phyloP scores from a whole-genome alignment of 1,140 invertebrate species.

The Aphaenogaster floridana region DNA sequence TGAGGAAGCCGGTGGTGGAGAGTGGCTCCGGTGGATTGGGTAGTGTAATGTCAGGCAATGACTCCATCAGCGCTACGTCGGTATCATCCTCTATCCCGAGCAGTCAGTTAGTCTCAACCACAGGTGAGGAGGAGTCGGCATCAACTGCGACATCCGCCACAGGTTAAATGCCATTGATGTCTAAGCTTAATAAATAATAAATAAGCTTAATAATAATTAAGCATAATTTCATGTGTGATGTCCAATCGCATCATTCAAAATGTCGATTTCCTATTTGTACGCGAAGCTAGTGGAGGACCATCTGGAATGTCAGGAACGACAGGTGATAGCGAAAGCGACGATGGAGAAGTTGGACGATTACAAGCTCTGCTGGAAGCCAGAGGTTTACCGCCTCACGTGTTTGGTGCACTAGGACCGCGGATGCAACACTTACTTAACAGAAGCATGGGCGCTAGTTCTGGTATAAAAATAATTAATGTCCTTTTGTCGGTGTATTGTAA shows the following conservation, averaged over 20 bases:
- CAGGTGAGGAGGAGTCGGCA: constrained; percentile 82
- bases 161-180: constrained; percentile 68
- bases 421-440: constrained; percentile 99
- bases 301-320: constrained; percentile 84
- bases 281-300: constrained; percentile 81
- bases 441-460: constrained; percentile 95
- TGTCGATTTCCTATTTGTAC: constrained; percentile 42
- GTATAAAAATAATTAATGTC: constrained; percentile 84
- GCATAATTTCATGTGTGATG: neutral
- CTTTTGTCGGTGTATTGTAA: neutral
- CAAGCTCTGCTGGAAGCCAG: constrained; percentile 97
- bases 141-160: constrained; percentile 81
- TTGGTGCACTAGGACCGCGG: constrained; percentile 97
- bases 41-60: constrained; percentile 83
- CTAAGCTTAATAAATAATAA: constrained; percentile 12
- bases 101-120: constrained; percentile 78
- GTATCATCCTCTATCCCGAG: constrained; percentile 80
- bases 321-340: constrained; percentile 90
- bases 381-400: constrained; percentile 97
- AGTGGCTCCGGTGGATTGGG: constrained; percentile 80
- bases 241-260: neutral
- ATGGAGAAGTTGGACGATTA: constrained; percentile 95
- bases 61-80: constrained; percentile 81
- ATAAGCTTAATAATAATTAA: neutral
- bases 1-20: constrained; percentile 86